Percentiles rank a stretch among this genome's conserved stretches.
phyloP scores from a whole-genome alignment of 1,140 invertebrate genomes.

The Olivierus martensii region DNA sequence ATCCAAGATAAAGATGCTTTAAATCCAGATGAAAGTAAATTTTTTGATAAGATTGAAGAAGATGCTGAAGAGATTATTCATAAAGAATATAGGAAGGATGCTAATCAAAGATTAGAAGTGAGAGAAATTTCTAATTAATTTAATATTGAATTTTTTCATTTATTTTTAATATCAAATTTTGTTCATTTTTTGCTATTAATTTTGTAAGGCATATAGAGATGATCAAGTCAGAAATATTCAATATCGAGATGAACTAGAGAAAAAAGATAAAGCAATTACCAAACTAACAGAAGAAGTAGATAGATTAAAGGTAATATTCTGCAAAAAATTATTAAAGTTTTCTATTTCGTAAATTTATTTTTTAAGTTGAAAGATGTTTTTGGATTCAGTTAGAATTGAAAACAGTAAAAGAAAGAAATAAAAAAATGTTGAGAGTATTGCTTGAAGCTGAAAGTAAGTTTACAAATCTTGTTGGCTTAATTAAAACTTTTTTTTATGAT shows the following conservation, averaged over 20 bases:
- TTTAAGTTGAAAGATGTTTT: background rate
- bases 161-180: too few species aligned
- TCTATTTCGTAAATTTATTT: background rate
- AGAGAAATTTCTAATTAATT: background rate
- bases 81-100: conserved; percentile 48
- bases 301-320: conserved; percentile 35
- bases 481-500: conserved; percentile 15
- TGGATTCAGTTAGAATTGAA: conserved; percentile 41
- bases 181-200: too few species aligned
- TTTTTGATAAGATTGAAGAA: conserved; percentile 50
- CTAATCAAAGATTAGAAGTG: conserved; percentile 30
- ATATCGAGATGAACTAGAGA: conserved; percentile 47
- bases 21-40: conserved; percentile 31
- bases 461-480: conserved; percentile 18
- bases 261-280: conserved; percentile 47
- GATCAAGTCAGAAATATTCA: conserved; percentile 28
- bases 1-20: conserved; percentile 3
- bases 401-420: conserved; percentile 59
- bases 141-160: too few species aligned
- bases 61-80: conserved; percentile 46
- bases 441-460: conserved; percentile 61
- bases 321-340: too few species aligned
- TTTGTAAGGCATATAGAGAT: too few species aligned
- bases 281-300: conserved; percentile 44
- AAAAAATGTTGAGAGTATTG: conserved; percentile 57